Base-by-base conservation (phyloP, 1,140 invertebrate species). In the Drosophila lacteicornis region DNA sequence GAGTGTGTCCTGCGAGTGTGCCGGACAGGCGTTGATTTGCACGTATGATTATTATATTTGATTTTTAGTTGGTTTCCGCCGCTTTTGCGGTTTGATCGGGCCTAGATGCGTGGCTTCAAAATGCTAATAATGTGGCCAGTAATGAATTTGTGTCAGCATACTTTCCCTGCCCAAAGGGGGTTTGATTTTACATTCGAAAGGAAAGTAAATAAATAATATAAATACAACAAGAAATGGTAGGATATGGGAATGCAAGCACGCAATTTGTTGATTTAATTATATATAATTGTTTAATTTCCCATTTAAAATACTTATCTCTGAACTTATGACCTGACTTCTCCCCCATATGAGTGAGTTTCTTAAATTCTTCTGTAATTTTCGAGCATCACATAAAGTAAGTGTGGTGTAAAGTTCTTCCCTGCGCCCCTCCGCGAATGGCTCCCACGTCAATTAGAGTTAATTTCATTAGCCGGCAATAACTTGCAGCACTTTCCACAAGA, bases 391-490 rank as follows among this genome's bases (percentile, higher is more conserved):
- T 46, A 6, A 36, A 53, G 47, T 15, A 36, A n/a, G 61, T 66
- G 61, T 50, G 47, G 30, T 36, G 30, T 17, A 25, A 61, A 45
- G 17, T 33, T 22, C 27, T 22, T 33, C 9, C 55, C 25, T 27
- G n/a, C 7, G 9, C 63, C 9, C 25, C 33, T 33, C 13, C 38
- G 12, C 36, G 19, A 50, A 42, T 46, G 78, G 76, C 74, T 79
- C 66, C 78, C 74, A 79, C 87, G 85, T 82, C 85, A 90, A 91
- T 90, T 90, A 90, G 86, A 56, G 85, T 81, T 85, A 90, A 90
- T 90, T 90, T 88, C 85, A 88, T 88, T 88, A 88, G 85, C 68
- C 71, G 67, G 85, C 85, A 85, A 88, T 88, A 88, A 90, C 85
- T 88, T 79, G 85, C 74, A 80, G 84, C 83, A 88, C 79, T 88